These are phyloP conservation scores for Paralichthys olivaceus DNA, from an alignment of 2,113 vertebrate genomes.

Conservation along the genomic window DNA sequence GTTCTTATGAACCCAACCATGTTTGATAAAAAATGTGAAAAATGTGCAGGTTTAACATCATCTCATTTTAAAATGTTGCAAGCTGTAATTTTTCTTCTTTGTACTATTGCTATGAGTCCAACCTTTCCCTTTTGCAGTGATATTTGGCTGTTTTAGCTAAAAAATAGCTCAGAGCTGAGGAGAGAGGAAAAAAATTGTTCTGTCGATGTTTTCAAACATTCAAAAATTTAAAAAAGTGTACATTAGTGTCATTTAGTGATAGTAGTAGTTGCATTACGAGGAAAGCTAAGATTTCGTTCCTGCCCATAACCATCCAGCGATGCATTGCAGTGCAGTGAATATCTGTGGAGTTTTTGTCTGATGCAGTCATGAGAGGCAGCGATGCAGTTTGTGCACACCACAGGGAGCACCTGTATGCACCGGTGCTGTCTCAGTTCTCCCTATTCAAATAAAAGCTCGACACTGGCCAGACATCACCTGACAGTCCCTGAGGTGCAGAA, in stretches of 20 bases:
- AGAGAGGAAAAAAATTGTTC: slow-evolving; percentile 49
- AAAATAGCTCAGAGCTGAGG: slow-evolving; percentile 59
- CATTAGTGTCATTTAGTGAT: slow-evolving; percentile 70
- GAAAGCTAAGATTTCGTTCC: slow-evolving; percentile 49
- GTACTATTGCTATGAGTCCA: slow-evolving; percentile 72
- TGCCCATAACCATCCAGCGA: slow-evolving; percentile 56
- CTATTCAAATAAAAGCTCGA: slow-evolving; percentile 54
- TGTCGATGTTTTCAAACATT: slow-evolving; percentile 73
- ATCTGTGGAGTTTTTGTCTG: slow-evolving; percentile 75
- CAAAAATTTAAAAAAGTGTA: slow-evolving; percentile 36
- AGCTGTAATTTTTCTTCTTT: slow-evolving; percentile 73
- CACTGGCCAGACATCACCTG: slow-evolving; percentile 41
- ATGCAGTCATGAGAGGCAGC: slow-evolving; percentile 59
- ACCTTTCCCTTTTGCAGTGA: slow-evolving; percentile 68
- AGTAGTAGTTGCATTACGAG: slow-evolving; percentile 51
- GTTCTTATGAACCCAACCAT: slow-evolving; percentile 57
- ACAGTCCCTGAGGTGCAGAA: slow-evolving; percentile 33
- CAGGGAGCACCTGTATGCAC: slow-evolving; percentile 57
- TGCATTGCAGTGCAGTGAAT: slow-evolving; percentile 78
- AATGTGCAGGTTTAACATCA: slow-evolving; percentile 65
- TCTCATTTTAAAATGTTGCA: slow-evolving; percentile 66
- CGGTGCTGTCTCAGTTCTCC: slow-evolving; percentile 47
- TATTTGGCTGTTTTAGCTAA: slow-evolving; percentile 72
- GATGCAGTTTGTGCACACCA: slow-evolving; percentile 59
- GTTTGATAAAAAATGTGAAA: slow-evolving; percentile 70